A percentile compares a stretch with the other conserved stretches of the same genome.
Evolutionary conservation across 1,140 invertebrate species (phyloP).

Genomic region (Drosophila bipectinata): DNA sequence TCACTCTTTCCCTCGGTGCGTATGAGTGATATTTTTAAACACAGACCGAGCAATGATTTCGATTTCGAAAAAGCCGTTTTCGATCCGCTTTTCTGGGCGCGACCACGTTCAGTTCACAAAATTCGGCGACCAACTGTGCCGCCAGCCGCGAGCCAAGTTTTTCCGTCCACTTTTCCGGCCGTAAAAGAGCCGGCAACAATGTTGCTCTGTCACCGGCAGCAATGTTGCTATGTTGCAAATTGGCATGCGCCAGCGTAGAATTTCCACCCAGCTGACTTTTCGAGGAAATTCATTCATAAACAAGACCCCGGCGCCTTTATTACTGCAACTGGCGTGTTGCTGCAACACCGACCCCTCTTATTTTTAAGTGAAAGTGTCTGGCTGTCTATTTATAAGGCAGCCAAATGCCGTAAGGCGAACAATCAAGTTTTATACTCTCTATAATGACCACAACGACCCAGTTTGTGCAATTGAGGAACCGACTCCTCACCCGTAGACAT

Average conservation of each 20-base stretch:
- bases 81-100: conserved; percentile 20
- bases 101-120: conserved; percentile 37
- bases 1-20: conserved; percentile 19
- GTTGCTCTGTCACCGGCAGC: conserved; percentile 5
- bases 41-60: not conserved
- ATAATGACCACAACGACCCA: conserved; percentile 47
- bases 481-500: conserved; percentile 20
- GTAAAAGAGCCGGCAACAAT: conserved; percentile 11
- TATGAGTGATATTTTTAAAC: conserved; percentile 46
- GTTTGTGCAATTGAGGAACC: conserved; percentile 36
- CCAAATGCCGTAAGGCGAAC: conserved; percentile 38
- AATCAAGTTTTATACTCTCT: conserved; percentile 49
- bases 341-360: conserved; percentile 20
- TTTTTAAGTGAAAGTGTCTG: conserved; percentile 10
- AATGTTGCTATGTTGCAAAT: conserved; percentile 11
- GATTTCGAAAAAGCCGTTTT: conserved; percentile 5
- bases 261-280: conserved; percentile 4
- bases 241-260: conserved; percentile 29
- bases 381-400: conserved; percentile 39
- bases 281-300: conserved; percentile 39
- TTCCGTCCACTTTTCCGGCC: conserved; percentile 40
- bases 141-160: conserved; percentile 15
- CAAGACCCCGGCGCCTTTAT: conserved; percentile 9
- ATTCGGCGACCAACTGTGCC: conserved; percentile 35
- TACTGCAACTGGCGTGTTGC: conserved; percentile 45